Percentiles rank a stretch among this genome's conserved stretches.
These are phyloP conservation scores for Capreolus pygargus DNA, from an alignment of 2,113 vertebrate genomes.

Conservation along the genomic window DNA sequence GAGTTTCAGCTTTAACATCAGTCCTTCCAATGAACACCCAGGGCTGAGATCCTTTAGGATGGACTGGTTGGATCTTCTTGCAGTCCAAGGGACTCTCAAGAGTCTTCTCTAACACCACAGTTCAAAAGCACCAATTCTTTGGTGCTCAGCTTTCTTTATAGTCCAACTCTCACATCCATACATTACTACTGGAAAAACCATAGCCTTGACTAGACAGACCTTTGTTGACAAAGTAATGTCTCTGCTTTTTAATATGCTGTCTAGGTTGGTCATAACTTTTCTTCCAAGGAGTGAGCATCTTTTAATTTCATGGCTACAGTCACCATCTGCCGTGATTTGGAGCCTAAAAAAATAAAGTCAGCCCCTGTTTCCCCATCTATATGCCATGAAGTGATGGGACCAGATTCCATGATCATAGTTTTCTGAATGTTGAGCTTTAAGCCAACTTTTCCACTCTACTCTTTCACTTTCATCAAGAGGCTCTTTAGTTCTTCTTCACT, in stretches of 20 bases:
- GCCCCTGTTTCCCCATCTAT: not conserved
- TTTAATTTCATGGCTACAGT: not conserved
- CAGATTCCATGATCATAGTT: not conserved
- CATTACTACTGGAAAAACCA: not conserved
- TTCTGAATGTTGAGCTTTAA: not conserved
- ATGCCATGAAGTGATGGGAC: not conserved
- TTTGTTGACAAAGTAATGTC: not conserved
- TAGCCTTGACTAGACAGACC: not conserved
- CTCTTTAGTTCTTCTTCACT: not conserved
- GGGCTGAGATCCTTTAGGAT: not conserved
- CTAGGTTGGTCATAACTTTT: not conserved
- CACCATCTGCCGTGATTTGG: not conserved
- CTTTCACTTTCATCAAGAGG: not conserved
- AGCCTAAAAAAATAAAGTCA: accelerated
- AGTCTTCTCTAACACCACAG: not conserved
- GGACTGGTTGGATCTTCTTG: not conserved
- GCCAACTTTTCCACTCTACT: not conserved
- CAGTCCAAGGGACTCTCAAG: not conserved
- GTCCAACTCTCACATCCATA: not conserved
- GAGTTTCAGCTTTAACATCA: not conserved
- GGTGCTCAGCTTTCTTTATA: not conserved
- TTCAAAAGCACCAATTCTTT: not conserved
- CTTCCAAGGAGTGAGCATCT: not conserved
- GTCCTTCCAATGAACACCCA: not conserved
- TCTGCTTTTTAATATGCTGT: not conserved